Percentiles rank a stretch among this genome's conserved stretches.
Conservation (phyloP, 2,113 vertebrate species). For the Blennius ocellaris region DNA sequence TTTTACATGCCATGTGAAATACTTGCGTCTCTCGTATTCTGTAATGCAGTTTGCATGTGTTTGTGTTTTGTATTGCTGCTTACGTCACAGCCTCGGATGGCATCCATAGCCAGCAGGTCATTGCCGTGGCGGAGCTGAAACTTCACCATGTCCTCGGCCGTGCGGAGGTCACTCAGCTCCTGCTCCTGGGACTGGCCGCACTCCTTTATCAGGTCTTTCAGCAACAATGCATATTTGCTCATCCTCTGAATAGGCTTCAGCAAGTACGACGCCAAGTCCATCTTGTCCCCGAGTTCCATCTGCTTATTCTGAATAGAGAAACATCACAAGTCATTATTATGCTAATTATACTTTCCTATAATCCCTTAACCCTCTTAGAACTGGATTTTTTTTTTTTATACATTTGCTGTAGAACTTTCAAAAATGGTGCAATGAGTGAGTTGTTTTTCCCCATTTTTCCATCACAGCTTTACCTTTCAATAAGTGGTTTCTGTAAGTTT, state of each 20-base stretch:
- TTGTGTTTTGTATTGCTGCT: slow-evolving; percentile 49
- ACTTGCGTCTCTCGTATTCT: too few species aligned
- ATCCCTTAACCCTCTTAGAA: too few species aligned
- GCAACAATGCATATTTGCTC: slow-evolving; percentile 94
- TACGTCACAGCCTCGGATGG: slow-evolving; percentile 95
- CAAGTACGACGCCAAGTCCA: slow-evolving; percentile 96
- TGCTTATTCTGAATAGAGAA: slow-evolving; percentile 88
- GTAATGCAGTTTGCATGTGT: too few species aligned
- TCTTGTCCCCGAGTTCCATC: slow-evolving; percentile 91
- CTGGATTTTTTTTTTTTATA: too few species aligned
- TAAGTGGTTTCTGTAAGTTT: too few species aligned
- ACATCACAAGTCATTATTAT: not conserved
- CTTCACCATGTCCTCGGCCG: slow-evolving; percentile 93
- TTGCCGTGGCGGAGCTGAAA: slow-evolving; percentile 97
- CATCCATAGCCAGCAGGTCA: slow-evolving; percentile 97
- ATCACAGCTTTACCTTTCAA: too few species aligned
- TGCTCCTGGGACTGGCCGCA: slow-evolving; percentile 88
- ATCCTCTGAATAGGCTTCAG: slow-evolving; percentile 97
- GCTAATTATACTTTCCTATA: too few species aligned
- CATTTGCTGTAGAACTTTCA: too few species aligned
- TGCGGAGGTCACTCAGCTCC: slow-evolving; percentile 89
- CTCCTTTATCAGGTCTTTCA: slow-evolving; percentile 95
- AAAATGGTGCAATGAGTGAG: too few species aligned
- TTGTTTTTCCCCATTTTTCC: too few species aligned
- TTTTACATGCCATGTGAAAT: too few species aligned